Conservation (phyloP, 2,113 vertebrate species). For the Atherinomorus stipes region DNA sequence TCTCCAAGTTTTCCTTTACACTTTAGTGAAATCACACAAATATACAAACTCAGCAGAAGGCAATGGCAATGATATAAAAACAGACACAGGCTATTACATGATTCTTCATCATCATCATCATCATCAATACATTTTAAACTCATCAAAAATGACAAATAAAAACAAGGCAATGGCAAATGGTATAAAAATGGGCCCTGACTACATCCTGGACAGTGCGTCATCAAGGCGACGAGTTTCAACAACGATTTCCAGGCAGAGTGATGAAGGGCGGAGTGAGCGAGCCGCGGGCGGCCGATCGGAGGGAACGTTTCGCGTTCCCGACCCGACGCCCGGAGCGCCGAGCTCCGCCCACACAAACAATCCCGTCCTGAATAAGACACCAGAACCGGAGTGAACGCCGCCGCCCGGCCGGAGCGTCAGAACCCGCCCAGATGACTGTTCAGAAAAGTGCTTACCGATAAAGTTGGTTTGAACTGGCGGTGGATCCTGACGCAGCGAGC, state of each 20-base stretch:
- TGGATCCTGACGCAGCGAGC: conserved; percentile 19
- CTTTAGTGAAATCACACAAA: conserved; percentile 82
- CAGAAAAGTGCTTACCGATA: conserved; percentile 35
- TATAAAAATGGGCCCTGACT: conserved; percentile 68
- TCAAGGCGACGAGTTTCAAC: conserved; percentile 44
- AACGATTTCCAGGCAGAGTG: conserved; percentile 38
- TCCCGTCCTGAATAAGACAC: conserved; percentile 63
- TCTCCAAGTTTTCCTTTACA: conserved; percentile 64
- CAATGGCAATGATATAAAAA: conserved; percentile 80
- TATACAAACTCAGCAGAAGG: conserved; percentile 81
- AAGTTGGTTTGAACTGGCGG: neutral
- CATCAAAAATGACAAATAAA: conserved; percentile 71
- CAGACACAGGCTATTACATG: conserved; percentile 77
- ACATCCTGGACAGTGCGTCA: conserved; percentile 58
- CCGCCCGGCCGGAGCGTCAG: conserved; percentile 28
- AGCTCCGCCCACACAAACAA: conserved; percentile 38
- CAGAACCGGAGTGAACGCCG: conserved; percentile 47
- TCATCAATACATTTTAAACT: conserved; percentile 62
- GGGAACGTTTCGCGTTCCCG: neutral
- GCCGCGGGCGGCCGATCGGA: neutral
- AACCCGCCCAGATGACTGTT: neutral
- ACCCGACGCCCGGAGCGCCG: neutral
- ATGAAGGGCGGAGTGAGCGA: neutral
- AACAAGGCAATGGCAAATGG: conserved; percentile 81
- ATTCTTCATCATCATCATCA: conserved; percentile 59